These are phyloP conservation scores for Fratercula arctica DNA, from an alignment of 2,797 vertebrate genomes.

Conservation along the genomic window DNA sequence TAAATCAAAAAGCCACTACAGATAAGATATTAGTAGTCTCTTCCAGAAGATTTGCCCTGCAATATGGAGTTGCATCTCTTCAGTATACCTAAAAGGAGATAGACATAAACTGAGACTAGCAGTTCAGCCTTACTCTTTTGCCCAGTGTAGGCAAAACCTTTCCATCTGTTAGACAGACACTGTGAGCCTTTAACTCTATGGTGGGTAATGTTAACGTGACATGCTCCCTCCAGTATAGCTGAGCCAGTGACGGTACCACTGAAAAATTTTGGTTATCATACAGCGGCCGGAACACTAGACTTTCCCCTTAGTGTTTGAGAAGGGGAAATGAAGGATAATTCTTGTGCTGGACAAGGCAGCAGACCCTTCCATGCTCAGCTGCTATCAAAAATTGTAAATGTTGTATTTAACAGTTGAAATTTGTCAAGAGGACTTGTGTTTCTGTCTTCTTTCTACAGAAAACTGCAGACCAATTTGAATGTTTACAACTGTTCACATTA, in stretches of 20 bases:
- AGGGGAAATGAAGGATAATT: background rate
- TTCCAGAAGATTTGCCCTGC: background rate
- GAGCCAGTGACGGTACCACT: rapidly evolving
- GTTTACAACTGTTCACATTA: background rate
- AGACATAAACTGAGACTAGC: background rate
- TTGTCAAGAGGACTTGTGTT: background rate
- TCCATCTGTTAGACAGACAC: background rate
- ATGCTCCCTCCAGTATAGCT: too few relatives aligned
- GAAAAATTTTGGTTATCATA: background rate
- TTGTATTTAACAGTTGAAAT: background rate
- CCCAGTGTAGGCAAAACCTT: background rate
- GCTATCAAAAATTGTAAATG: background rate
- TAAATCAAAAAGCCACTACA: background rate
- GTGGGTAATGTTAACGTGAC: rapidly evolving
- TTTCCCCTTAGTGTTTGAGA: background rate
- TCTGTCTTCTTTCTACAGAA: background rate
- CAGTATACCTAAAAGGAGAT: background rate
- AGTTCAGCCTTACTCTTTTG: background rate
- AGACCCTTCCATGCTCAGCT: background rate
- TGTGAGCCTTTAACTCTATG: background rate
- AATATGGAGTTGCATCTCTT: background rate
- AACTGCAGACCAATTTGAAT: background rate
- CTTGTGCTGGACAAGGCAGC: background rate
- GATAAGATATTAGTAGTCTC: background rate
- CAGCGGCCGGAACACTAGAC: background rate